Conservation (phyloP, 2,113 vertebrate genomes). For the Arothron firmamentum region DNA sequence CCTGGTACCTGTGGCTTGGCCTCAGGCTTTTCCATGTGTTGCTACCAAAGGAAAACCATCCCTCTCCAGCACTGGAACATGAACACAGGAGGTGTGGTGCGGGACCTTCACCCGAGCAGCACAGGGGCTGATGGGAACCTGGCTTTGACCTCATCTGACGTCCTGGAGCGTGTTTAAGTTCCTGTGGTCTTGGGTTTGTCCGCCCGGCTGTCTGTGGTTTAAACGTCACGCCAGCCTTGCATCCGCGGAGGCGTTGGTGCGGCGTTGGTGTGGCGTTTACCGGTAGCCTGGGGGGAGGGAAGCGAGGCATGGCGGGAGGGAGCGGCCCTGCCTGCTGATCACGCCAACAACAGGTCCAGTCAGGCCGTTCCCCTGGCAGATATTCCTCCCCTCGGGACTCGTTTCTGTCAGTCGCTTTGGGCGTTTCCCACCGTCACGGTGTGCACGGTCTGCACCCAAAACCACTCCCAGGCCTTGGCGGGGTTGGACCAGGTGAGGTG, state of each 20-base stretch:
- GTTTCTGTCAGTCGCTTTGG: neutral
- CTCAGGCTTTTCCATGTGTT: constrained; percentile 18
- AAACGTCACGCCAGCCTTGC: too few species aligned
- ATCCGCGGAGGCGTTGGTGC: too few species aligned
- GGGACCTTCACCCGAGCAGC: constrained; percentile 3
- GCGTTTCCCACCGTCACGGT: too few species aligned
- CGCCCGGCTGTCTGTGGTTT: too few species aligned
- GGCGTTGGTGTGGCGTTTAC: constrained; percentile 5
- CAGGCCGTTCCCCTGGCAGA: constrained; percentile 8
- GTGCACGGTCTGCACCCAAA: too few species aligned
- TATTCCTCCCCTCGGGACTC: constrained; percentile 17
- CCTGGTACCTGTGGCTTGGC: constrained; percentile 14
- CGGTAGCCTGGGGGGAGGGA: constrained; percentile 16
- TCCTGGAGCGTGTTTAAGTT: too few species aligned
- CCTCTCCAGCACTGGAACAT: constrained; percentile 2
- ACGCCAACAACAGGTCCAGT: too few species aligned
- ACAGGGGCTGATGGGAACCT: neutral
- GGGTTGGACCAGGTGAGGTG: too few species aligned
- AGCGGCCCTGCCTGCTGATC: constrained; percentile 9
- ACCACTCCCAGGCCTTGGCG: too few species aligned
- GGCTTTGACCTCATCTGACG: too few species aligned
- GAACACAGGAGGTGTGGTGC: constrained; percentile 1
- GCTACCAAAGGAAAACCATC: constrained; percentile 9
- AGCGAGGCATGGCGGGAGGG: constrained; percentile 1
- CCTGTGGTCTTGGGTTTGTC: too few species aligned